A percentile compares a stretch with the other conserved stretches of the same genome.
Evolutionary conservation across 2,797 vertebrate species (phyloP).

Genomic region (Remorina albescens): DNA sequence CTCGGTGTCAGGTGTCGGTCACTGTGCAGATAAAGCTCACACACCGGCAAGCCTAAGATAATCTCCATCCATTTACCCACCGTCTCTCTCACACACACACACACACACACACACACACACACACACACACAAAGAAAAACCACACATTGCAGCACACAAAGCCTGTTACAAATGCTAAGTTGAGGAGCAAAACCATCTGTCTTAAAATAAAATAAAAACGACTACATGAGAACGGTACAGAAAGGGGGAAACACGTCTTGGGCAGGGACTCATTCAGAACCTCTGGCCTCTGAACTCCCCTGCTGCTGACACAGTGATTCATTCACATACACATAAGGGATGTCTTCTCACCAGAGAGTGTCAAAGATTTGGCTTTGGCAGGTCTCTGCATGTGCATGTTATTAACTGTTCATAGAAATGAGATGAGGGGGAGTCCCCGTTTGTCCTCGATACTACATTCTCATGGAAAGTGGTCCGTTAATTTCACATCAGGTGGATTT

Average conservation of each 20-base stretch:
- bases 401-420: constrained; percentile 32
- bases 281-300: constrained; percentile 52
- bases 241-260: neutral
- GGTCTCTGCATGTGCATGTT: neutral
- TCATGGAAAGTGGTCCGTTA: constrained; percentile 66
- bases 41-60: constrained; percentile 6
- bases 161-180: constrained; percentile 40
- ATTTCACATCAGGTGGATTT: constrained; percentile 52
- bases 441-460: constrained; percentile 62
- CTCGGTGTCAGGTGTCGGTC: constrained; percentile 52
- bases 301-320: constrained; percentile 66
- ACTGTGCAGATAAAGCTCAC: constrained; percentile 33
- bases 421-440: constrained; percentile 29
- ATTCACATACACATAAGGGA: constrained; percentile 83
- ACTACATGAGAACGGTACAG: constrained; percentile 3
- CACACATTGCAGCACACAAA: constrained; percentile 23
- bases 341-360: constrained; percentile 67
- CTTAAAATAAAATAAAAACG: neutral
- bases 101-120: neutral
- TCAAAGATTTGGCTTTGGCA: constrained; percentile 44
- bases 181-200: constrained; percentile 20
- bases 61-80: constrained; percentile 7
- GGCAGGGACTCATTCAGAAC: constrained; percentile 38
- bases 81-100: neutral
- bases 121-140: neutral